Evolutionary conservation across 2,797 vertebrate genomes (phyloP).

Genomic region (Acanthurus tractus): DNA sequence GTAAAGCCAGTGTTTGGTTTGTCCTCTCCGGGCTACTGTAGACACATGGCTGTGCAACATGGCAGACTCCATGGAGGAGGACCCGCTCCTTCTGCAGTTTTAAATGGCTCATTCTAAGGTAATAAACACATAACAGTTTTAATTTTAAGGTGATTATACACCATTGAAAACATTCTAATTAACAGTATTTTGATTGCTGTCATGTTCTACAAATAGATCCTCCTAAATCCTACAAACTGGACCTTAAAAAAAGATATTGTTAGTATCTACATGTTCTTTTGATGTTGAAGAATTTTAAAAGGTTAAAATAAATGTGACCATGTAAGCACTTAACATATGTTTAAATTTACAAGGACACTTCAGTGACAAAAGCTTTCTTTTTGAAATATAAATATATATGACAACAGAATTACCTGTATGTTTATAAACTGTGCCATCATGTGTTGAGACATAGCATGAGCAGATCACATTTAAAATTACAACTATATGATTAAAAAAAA

Average conservation of each 20-base stretch:
- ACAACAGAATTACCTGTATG: background rate
- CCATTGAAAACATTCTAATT: no score
- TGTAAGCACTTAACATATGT: slow-evolving; percentile 14
- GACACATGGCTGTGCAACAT: no score
- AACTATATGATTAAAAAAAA: slow-evolving; percentile 6
- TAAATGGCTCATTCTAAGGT: no score
- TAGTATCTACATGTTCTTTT: background rate
- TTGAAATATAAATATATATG: background rate
- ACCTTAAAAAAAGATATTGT: background rate
- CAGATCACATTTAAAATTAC: slow-evolving; percentile 17
- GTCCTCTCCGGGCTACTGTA: no score
- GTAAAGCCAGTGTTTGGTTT: no score
- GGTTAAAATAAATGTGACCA: background rate
- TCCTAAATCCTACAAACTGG: background rate
- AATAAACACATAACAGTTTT: no score
- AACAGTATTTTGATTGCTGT: no score
- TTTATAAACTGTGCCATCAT: slow-evolving; percentile 27
- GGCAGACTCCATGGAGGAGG: no score
- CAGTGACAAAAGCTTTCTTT: slow-evolving; percentile 13
- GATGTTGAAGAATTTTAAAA: slow-evolving; percentile 8
- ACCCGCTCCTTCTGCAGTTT: no score
- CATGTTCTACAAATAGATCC: no score
- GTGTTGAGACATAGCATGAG: slow-evolving; percentile 31
- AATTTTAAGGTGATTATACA: no score
- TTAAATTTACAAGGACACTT: slow-evolving; percentile 46